Evolutionary conservation across 2,113 vertebrate species (phyloP), one percentile per base, ranked within the genome.

Genomic region (Siphamia tubifer): DNA sequence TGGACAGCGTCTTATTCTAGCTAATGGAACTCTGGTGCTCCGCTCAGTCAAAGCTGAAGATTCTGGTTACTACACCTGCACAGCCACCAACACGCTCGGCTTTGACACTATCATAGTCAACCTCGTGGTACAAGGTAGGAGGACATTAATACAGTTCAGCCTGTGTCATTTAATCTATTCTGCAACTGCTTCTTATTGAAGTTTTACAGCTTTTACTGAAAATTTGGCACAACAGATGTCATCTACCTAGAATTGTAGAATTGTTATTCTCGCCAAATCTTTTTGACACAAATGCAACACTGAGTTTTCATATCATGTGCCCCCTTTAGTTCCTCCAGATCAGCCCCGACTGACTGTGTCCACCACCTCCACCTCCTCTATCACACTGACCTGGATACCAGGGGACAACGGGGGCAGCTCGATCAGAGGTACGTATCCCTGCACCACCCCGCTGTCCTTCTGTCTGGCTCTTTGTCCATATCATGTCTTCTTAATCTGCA

Each of bases 81-180:
- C 96, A 0, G 98, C 98, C 73, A 99, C 97, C 81, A 99, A 99
- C 91, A 98, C 95, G 0, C 94, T 97, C 54, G 97, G 97, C 65
- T 99, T 98, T 0, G 98, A 99, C 85, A 99, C 96, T 71, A 99
- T 99, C 86, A 97, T 99, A 11, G 91, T 99, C 79, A 99, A 98
- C 90, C 94, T 99, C 34, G 90, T 98, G 51, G 97, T 99, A 25
- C 97, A 99, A 95, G 98, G 98, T 99, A 88, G 79, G 89, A n/a
- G n/a, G n/a, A n/a, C n/a, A n/a, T n/a, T n/a, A n/a, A n/a, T n/a
- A n/a, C n/a, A n/a, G n/a, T n/a, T n/a, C n/a, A n/a, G n/a, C n/a
- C n/a, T n/a, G n/a, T n/a, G n/a, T n/a, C n/a, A n/a, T n/a, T n/a
- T n/a, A n/a, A n/a, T n/a, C n/a, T n/a, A n/a, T n/a, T n/a, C n/a